Conservation (phyloP, 2,888 invertebrate species). For the Clanis bilineata region DNA sequence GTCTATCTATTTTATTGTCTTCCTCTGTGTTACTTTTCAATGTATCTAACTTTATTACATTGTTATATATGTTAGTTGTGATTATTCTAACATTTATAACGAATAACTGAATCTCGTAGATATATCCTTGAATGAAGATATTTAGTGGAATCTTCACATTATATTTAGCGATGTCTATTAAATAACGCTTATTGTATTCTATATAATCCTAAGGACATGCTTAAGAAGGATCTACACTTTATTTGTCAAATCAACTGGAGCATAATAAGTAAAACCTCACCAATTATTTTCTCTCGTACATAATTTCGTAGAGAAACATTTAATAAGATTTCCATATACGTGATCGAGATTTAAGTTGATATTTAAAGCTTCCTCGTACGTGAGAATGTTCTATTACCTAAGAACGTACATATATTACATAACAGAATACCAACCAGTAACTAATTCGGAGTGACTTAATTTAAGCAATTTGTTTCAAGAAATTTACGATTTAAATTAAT, state of each 20-base stretch:
- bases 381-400: neutral
- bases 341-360: constrained; percentile 1
- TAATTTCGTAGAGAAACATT: neutral
- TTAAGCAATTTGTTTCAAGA: neutral
- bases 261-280: neutral
- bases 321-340: constrained; percentile 4
- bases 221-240: neutral
- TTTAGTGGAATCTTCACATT: too few relatives aligned
- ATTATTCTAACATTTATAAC: too few relatives aligned
- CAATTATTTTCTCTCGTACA: neutral
- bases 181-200: too few relatives aligned
- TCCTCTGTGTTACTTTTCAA: neutral
- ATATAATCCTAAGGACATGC: too few relatives aligned
- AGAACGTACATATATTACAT: neutral
- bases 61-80: too few relatives aligned
- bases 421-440: neutral
- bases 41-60: neutral
- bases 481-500: neutral
- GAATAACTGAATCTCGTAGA: too few relatives aligned
- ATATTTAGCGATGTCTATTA: too few relatives aligned
- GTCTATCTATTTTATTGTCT: neutral
- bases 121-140: too few relatives aligned
- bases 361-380: neutral
- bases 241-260: neutral
- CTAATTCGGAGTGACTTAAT: neutral